Evolutionary conservation across 2,113 vertebrate genomes (phyloP).

Genomic region (Stigmatopora argus): DNA sequence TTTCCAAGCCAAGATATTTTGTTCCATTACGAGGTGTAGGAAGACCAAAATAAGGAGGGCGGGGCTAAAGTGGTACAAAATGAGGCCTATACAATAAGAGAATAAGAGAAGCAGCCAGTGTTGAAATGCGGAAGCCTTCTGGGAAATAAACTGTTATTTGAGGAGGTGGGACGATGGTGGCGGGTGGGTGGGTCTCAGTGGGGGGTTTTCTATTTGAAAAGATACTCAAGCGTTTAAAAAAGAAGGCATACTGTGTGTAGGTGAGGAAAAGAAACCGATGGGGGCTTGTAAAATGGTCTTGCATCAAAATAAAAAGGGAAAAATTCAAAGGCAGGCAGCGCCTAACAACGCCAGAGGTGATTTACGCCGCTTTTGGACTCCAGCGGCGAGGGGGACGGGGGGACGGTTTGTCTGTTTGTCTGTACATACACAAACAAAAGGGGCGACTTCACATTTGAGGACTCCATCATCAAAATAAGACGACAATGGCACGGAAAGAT

Average conservation of each 20-base stretch:
- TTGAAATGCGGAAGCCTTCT: neutral
- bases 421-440: neutral
- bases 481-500: too few species aligned
- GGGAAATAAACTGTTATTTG: conserved; percentile 1
- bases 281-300: conserved; percentile 7
- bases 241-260: conserved; percentile 5
- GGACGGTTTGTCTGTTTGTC: too few species aligned
- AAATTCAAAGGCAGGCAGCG: neutral
- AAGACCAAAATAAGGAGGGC: neutral
- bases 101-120: neutral
- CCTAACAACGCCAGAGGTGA: conserved; percentile 1
- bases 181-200: neutral
- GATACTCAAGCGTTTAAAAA: conserved; percentile 5
- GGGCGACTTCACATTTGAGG: too few species aligned
- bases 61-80: neutral
- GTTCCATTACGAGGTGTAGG: neutral
- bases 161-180: neutral
- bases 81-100: neutral
- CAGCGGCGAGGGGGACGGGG: too few species aligned
- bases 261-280: conserved; percentile 8
- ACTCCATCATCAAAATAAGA: neutral
- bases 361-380: neutral
- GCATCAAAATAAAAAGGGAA: neutral
- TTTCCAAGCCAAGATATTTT: neutral
- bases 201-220: conserved; percentile 5